Percentiles rank a stretch among this genome's conserved stretches.
These are phyloP conservation scores for Eilema caniola DNA, from an alignment of 2,888 invertebrate species.

Conservation along the genomic window DNA sequence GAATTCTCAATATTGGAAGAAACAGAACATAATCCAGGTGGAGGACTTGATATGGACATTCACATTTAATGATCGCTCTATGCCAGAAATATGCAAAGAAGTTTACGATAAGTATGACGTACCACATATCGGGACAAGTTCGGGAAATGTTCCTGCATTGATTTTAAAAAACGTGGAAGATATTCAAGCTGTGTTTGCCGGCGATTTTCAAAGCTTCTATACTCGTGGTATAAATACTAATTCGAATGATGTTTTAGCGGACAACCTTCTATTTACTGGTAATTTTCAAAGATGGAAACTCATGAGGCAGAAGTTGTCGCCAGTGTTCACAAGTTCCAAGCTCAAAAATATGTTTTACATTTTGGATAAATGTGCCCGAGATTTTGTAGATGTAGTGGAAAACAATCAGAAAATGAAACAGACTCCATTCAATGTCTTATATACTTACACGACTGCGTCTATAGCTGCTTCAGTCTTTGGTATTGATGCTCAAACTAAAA, in stretches of 20 bases:
- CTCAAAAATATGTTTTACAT: slow-evolving; percentile 75
- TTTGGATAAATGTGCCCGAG: slow-evolving; percentile 65
- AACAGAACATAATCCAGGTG: slow-evolving; percentile 61
- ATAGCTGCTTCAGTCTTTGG: slow-evolving; percentile 78
- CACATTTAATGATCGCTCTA: slow-evolving; percentile 57
- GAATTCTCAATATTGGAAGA: slow-evolving; percentile 66
- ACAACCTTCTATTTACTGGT: slow-evolving; percentile 70
- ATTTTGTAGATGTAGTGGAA: slow-evolving; percentile 64
- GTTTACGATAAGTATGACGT: slow-evolving; percentile 62
- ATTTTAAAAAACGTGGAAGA: slow-evolving; percentile 66
- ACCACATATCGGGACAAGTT: slow-evolving; percentile 61
- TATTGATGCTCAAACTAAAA: slow-evolving; percentile 64
- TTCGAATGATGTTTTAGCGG: slow-evolving; percentile 63
- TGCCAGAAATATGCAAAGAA: slow-evolving; percentile 64
- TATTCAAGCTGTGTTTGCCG: slow-evolving; percentile 63
- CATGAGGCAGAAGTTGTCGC: slow-evolving; percentile 71
- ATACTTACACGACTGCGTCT: slow-evolving; percentile 67
- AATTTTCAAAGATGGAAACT: slow-evolving; percentile 72
- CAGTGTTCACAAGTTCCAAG: slow-evolving; percentile 70
- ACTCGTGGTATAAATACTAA: slow-evolving; percentile 64
- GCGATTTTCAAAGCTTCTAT: slow-evolving; percentile 69
- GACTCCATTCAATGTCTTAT: slow-evolving; percentile 62
- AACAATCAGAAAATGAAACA: slow-evolving; percentile 48
- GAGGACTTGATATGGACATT: slow-evolving; percentile 59
- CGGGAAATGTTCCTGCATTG: slow-evolving; percentile 59